phyloP scores from a whole-genome alignment of 2,113 vertebrate species.

The Plecotus auritus region DNA sequence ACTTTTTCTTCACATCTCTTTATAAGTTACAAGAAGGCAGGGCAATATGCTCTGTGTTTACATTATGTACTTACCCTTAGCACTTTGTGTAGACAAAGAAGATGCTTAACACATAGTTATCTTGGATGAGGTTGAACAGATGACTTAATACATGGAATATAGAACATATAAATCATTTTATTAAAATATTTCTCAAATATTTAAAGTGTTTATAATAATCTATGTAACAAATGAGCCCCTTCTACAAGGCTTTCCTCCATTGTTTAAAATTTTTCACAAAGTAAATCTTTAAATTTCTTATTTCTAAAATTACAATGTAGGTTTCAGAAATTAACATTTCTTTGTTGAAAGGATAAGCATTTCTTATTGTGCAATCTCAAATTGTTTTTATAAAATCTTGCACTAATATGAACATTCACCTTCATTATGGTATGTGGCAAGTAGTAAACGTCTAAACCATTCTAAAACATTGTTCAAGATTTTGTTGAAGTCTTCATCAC shows the following conservation, averaged over 20 bases:
- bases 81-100: background rate
- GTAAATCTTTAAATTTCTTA: background rate
- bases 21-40: background rate
- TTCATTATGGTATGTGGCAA: background rate
- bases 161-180: background rate
- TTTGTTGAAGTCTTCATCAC: background rate
- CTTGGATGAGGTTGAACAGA: background rate
- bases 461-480: background rate
- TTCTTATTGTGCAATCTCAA: background rate
- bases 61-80: background rate
- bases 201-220: background rate
- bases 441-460: background rate
- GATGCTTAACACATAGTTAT: background rate
- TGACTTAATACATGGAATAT: background rate
- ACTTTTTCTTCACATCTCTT: background rate
- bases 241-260: background rate
- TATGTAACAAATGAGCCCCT: background rate
- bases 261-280: background rate
- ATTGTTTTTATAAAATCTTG: background rate
- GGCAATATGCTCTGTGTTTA: background rate
- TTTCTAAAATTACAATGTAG: background rate
- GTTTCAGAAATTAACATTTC: background rate
- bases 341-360: background rate
- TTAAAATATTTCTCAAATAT: background rate
- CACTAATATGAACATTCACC: background rate